Conservation (phyloP, 1,140 invertebrate genomes). For the Oppia nitens region DNA sequence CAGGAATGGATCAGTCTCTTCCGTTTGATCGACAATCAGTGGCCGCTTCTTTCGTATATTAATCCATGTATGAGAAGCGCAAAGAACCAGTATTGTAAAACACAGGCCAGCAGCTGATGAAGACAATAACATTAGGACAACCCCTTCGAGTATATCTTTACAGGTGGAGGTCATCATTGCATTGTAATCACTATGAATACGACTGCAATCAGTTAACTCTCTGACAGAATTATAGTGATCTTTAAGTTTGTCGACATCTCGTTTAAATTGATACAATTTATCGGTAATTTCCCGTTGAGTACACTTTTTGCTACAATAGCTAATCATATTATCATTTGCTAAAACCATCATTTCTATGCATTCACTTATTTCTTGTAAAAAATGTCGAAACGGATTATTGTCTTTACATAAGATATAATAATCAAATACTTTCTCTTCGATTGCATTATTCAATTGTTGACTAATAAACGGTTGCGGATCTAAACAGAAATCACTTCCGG, state of each 20-base stretch:
- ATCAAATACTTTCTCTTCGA: conserved; percentile 41
- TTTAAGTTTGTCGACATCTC: conserved; percentile 18
- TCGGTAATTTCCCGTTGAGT: no score
- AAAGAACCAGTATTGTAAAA: conserved; percentile 75
- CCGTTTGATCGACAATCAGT: conserved; percentile 40
- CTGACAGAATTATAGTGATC: conserved; percentile 38
- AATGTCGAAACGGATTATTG: conserved; percentile 2
- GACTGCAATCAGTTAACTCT: conserved; percentile 56
- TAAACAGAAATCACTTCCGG: conserved; percentile 55
- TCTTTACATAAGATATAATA: conserved; percentile 69
- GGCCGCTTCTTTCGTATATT: conserved; percentile 70
- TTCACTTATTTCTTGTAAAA: not conserved
- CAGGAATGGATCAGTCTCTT: conserved; percentile 52
- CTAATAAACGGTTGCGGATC: conserved; percentile 43
- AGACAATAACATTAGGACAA: conserved; percentile 65
- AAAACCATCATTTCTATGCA: conserved; percentile 3
- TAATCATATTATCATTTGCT: conserved; percentile 2
- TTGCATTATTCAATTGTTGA: conserved; percentile 20
- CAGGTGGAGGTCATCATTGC: conserved; percentile 55
- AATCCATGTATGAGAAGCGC: conserved; percentile 89
- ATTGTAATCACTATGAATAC: conserved; percentile 57
- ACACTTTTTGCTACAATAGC: not conserved
- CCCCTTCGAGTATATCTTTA: conserved; percentile 49
- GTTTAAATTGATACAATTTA: no score
- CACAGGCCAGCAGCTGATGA: conserved; percentile 64